A percentile compares a stretch with the other conserved stretches of the same genome.
These are phyloP conservation scores for Natrix natrix DNA, from an alignment of 2,797 vertebrate genomes.

Conservation along the genomic window DNA sequence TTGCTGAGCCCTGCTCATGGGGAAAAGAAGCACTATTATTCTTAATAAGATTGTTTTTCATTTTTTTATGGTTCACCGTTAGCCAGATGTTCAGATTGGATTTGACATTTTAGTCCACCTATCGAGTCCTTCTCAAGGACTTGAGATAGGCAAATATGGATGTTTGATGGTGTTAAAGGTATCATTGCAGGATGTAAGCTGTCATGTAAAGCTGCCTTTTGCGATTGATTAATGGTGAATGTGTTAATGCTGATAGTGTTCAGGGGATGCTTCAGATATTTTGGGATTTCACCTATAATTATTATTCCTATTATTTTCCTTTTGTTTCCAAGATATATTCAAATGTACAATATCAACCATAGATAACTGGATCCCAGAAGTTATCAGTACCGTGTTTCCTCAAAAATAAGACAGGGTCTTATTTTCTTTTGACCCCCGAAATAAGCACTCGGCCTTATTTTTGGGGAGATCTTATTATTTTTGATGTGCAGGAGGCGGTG, in stretches of 20 bases:
- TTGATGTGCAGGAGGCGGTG: no score
- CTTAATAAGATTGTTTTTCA: not conserved
- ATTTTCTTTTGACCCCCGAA: no score
- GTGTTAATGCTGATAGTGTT: not conserved
- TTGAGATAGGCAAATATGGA: not conserved
- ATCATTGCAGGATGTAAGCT: not conserved
- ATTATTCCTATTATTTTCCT: not conserved
- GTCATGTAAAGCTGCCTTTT: not conserved
- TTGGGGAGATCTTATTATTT: no score
- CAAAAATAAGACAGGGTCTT: no score
- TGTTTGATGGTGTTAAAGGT: not conserved
- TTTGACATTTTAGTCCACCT: not conserved
- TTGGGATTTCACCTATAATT: not conserved
- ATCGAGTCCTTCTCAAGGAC: not conserved
- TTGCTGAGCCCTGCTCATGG: no score
- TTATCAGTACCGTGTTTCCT: not conserved
- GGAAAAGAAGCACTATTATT: not conserved
- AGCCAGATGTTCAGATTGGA: not conserved
- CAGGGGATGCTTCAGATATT: not conserved
- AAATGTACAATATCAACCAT: not conserved
- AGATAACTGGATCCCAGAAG: not conserved
- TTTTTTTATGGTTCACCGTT: not conserved
- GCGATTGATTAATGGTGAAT: not conserved
- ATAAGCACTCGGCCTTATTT: no score
- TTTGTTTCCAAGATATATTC: not conserved